Conservation (phyloP, 2,797 vertebrate genomes). For the Ciconia nigra region DNA sequence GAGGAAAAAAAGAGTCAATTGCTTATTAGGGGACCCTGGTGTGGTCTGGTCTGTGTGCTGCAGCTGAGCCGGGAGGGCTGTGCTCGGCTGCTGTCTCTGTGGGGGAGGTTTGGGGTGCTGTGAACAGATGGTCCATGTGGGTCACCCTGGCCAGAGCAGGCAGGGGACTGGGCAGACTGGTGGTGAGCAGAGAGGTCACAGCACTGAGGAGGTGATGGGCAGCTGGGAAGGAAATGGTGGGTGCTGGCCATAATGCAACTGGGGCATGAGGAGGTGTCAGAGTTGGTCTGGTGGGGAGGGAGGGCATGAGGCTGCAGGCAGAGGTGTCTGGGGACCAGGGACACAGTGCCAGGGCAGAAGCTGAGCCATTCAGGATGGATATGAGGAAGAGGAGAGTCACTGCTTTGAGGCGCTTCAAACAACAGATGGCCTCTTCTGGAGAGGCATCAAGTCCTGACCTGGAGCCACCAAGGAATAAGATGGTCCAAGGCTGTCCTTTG, state of each 20-base stretch:
- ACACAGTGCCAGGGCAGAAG: not conserved
- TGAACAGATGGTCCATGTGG: not conserved
- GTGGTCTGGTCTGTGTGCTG: slow-evolving; percentile 35
- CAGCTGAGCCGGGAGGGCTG: not conserved
- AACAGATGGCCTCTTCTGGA: not conserved
- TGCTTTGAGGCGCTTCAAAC: not conserved
- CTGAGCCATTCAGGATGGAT: not conserved
- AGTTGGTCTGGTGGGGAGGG: not conserved
- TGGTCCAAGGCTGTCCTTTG: not conserved
- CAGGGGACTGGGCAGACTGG: not conserved
- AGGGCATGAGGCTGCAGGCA: not conserved
- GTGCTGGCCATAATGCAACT: not conserved
- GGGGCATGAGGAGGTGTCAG: not conserved
- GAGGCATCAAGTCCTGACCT: not conserved
- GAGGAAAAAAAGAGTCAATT: slow-evolving; percentile 46
- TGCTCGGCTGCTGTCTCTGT: accelerated
- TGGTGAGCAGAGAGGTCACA: not conserved
- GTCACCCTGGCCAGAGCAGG: not conserved
- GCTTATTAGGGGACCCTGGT: slow-evolving; percentile 40
- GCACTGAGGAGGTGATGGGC: no score
- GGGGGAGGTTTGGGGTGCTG: not conserved
- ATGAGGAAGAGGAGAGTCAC: not conserved
- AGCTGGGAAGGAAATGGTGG: not conserved
- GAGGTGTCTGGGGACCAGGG: not conserved
- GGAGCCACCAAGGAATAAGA: not conserved